Percentiles rank a stretch among this genome's conserved stretches.
Conservation (phyloP, 1,140 invertebrate genomes). For the Drosophila ficusphila region DNA sequence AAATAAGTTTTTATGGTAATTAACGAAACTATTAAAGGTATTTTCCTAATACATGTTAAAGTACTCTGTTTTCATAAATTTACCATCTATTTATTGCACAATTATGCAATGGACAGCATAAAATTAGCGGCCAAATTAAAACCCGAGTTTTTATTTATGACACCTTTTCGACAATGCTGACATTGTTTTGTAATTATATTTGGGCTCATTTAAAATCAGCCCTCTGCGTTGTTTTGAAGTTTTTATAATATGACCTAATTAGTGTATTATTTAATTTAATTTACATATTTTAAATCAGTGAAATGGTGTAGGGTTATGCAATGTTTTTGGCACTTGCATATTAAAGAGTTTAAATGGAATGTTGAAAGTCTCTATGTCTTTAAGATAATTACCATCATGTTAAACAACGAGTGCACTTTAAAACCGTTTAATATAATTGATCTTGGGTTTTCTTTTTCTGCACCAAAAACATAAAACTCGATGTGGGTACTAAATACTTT, state of each 20-base stretch:
- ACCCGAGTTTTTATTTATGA: too few species aligned
- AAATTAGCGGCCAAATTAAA: too few species aligned
- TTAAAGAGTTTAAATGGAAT: background rate
- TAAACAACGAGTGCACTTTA: background rate
- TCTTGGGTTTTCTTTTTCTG: too few species aligned
- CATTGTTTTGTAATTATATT: background rate
- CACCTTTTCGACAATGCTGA: too few species aligned
- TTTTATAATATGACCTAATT: background rate
- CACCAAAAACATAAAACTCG: background rate
- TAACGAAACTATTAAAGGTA: too few species aligned
- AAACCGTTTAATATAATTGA: too few species aligned
- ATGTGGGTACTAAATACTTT: background rate
- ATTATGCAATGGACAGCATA: too few species aligned
- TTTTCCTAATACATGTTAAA: too few species aligned
- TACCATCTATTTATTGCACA: too few species aligned
- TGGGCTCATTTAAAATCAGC: background rate
- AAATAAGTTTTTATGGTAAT: too few species aligned
- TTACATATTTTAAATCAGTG: background rate
- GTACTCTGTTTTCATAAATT: too few species aligned
- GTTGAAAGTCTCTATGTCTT: background rate
- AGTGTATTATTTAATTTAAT: background rate
- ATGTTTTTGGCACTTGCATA: too few species aligned
- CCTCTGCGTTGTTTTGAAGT: background rate
- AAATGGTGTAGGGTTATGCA: accelerated
- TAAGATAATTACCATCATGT: background rate